A percentile compares a stretch with the other conserved stretches of the same genome.
phyloP scores from a whole-genome alignment of 1,140 invertebrate species.

The Papilio aristodemus region DNA sequence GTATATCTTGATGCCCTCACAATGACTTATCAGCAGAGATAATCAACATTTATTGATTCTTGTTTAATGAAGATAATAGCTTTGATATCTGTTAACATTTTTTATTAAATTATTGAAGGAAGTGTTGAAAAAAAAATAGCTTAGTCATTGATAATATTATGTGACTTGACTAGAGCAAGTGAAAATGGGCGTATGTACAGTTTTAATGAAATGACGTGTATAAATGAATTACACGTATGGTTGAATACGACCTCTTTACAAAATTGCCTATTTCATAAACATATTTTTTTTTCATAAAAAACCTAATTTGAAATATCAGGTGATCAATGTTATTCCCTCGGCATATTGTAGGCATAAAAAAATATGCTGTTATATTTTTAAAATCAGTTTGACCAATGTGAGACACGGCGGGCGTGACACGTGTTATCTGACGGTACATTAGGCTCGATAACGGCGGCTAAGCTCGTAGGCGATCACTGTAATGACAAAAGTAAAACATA shows the following conservation, averaged over 20 bases:
- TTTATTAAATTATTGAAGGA: not conserved
- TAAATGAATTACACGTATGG: not conserved
- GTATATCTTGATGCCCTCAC: not conserved
- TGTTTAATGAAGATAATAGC: not conserved
- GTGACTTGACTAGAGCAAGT: not conserved
- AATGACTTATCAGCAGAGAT: not conserved
- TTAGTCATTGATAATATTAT: not conserved
- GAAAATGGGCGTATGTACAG: not conserved
- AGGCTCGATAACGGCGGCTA: not conserved
- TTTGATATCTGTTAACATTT: conserved; percentile 3
- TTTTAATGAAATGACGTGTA: not conserved
- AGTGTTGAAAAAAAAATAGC: not conserved
- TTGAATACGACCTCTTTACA: too few relatives aligned
- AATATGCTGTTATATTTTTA: not conserved
- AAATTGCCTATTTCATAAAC: not conserved
- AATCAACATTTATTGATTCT: conserved; percentile 11
- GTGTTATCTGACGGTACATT: not conserved
- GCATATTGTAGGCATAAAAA: too few relatives aligned
- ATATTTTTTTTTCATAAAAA: not conserved
- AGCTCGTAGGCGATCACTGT: too few relatives aligned
- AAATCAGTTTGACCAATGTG: not conserved
- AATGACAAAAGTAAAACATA: not conserved
- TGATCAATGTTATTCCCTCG: not conserved
- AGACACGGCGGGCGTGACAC: not conserved
- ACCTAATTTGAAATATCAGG: not conserved